These are phyloP conservation scores for Montifringilla adamsi DNA, from an alignment of 2,113 vertebrate genomes.

Conservation along the genomic window DNA sequence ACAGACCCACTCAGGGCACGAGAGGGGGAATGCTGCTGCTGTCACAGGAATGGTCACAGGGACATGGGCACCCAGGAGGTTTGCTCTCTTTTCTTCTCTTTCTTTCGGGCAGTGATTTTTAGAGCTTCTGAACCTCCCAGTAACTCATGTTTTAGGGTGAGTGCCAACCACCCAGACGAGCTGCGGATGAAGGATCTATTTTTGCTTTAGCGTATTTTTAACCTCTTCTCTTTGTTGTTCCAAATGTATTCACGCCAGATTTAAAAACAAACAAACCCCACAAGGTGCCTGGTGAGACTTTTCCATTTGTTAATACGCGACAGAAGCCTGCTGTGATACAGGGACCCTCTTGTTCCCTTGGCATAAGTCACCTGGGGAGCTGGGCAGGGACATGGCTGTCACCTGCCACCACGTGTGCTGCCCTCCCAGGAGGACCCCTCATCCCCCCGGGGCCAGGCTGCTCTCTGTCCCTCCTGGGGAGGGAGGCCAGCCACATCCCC, in stretches of 20 bases:
- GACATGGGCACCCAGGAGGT: accelerated
- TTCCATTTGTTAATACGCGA: background rate
- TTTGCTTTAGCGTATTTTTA: slow-evolving; percentile 47
- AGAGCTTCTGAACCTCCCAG: background rate
- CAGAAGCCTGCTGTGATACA: background rate
- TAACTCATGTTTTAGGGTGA: background rate
- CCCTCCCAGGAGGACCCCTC: background rate
- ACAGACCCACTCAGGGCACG: accelerated
- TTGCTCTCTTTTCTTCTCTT: background rate
- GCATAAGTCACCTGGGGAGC: background rate
- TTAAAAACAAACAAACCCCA: slow-evolving; percentile 15
- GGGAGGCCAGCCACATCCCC: background rate
- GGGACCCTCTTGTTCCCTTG: background rate
- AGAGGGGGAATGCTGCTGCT: background rate
- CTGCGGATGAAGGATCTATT: slow-evolving; percentile 30
- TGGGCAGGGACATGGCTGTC: background rate
- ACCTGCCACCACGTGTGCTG: accelerated
- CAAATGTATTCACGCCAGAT: background rate
- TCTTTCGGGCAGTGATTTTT: background rate
- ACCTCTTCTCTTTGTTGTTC: slow-evolving; percentile 7
- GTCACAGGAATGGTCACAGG: accelerated
- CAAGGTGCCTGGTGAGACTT: background rate
- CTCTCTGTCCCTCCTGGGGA: background rate
- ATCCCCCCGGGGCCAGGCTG: background rate
- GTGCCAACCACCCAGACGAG: slow-evolving; percentile 37